Conservation (phyloP, 2,888 invertebrate genomes). For the Automeris io region DNA sequence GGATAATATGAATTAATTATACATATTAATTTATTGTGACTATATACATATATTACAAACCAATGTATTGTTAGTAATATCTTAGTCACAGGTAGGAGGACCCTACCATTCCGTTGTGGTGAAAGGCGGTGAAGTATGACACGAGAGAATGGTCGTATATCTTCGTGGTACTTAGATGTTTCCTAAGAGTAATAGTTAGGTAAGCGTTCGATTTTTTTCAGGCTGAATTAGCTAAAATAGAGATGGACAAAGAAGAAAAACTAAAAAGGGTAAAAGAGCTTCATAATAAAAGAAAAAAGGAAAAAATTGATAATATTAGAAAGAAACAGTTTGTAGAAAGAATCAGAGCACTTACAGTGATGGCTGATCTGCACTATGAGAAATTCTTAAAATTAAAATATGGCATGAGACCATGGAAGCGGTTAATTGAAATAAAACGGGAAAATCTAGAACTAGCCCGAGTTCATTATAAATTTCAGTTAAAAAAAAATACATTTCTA, state of each 20-base stretch:
- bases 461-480: slow-evolving; percentile 56
- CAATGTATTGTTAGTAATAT: too few species aligned
- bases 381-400: slow-evolving; percentile 52
- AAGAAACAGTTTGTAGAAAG: slow-evolving; percentile 73
- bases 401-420: slow-evolving; percentile 50
- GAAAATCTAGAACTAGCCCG: slow-evolving; percentile 65
- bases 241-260: slow-evolving; percentile 79
- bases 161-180: too few species aligned
- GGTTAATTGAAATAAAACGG: slow-evolving; percentile 44
- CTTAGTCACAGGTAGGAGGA: too few species aligned
- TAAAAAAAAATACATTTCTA: slow-evolving; percentile 66
- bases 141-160: too few species aligned
- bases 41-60: too few species aligned
- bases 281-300: slow-evolving; percentile 76
- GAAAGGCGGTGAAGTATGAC: too few species aligned
- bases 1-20: background rate
- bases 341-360: slow-evolving; percentile 61
- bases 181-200: too few species aligned
- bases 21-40: background rate
- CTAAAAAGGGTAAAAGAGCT: slow-evolving; percentile 76
- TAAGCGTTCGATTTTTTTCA: slow-evolving; percentile 30
- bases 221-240: slow-evolving; percentile 67
- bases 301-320: slow-evolving; percentile 78
- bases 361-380: slow-evolving; percentile 71
- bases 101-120: too few species aligned